Evolutionary conservation across 2,888 invertebrate species (phyloP), one percentile per base, ranked within the genome.

Genomic region (Physocephala rufipes): DNA sequence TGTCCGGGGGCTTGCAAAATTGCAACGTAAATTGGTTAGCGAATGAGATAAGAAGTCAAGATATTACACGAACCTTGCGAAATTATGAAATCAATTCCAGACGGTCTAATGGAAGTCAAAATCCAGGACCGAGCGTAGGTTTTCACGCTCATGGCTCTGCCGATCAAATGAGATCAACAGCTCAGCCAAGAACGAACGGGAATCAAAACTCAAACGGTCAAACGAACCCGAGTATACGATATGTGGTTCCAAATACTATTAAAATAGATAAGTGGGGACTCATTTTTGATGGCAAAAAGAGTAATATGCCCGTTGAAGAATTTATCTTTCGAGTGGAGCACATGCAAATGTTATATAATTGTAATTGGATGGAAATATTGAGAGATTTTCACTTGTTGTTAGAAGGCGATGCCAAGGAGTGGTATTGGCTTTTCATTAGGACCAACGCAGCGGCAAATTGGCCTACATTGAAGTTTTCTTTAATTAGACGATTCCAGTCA

Each of bases 341-440:
- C 12, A 7, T 61, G 5, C 61, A 61, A 15, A 26, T 15, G 13
- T 16, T 28, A 15, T 61, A 61, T n/a, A 26, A 61, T 2, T n/a
- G 16, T n/a, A 26, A 26, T 19, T 61, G 61, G 61, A 15, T 16
- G 5, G 61, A 61, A 36, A n/a, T 61, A 19, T 15, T 61, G 36
- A 7, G 61, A 3, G 61, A 30, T 28, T 61, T 61, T 21, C 51
- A 66, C 55, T 30, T 21, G 9, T 12, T 66, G 16, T 16, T 66
- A 12, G 13, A n/a, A 3, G 55, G 53, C 5, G 24, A 28, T 15
- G 55, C 53, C 16, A 53, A 30, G 19, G 66, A 53, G 12, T 66
- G 53, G 66, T 66, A 66, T 28, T 66, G 53, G 66, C 30, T 55
- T 9, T 30, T 53, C n/a, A 26, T 66, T 12, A 66, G 53, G 16